These are phyloP conservation scores for Chymomyza fuscimana DNA, from an alignment of 2,888 invertebrate genomes.

Conservation along the genomic window DNA sequence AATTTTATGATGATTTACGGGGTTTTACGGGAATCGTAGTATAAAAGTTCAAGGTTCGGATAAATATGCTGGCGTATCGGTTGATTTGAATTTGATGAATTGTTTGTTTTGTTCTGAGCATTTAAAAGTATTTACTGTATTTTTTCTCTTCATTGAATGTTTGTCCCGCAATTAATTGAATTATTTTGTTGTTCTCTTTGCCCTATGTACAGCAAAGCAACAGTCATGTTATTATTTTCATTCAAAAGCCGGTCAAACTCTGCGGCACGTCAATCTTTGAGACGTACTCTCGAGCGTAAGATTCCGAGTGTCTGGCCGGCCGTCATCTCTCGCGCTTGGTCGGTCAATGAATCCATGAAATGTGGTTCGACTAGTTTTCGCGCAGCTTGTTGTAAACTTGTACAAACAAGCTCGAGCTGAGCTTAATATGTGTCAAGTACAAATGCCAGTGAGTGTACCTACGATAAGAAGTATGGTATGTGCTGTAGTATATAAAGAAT, in stretches of 20 bases:
- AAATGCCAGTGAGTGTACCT: background rate
- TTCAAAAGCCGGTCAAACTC: background rate
- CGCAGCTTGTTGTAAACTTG: slow-evolving; percentile 22
- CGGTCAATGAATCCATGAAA: slow-evolving; percentile 52
- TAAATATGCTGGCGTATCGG: too few species aligned
- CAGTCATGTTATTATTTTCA: background rate
- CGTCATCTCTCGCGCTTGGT: slow-evolving; percentile 35
- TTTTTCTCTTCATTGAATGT: slow-evolving; percentile 19
- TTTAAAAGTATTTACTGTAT: background rate
- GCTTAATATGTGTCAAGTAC: slow-evolving; percentile 63
- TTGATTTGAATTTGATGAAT: background rate
- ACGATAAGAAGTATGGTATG: background rate
- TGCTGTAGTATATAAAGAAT: background rate
- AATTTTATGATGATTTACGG: too few species aligned
- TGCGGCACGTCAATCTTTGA: background rate
- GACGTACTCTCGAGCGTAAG: too few species aligned
- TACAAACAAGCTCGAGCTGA: slow-evolving; percentile 22
- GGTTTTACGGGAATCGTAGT: too few species aligned
- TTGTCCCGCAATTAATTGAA: slow-evolving; percentile 64
- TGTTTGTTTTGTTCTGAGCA: background rate
- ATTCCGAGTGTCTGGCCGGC: slow-evolving; percentile 13
- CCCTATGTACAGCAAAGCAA: background rate
- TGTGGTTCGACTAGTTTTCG: slow-evolving; percentile 49
- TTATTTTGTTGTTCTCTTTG: slow-evolving; percentile 36
- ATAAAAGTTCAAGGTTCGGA: too few species aligned